Evolutionary conservation across 2,888 invertebrate species (phyloP), one percentile per base, ranked within the genome.

Genomic region (Stramonita haemastoma): DNA sequence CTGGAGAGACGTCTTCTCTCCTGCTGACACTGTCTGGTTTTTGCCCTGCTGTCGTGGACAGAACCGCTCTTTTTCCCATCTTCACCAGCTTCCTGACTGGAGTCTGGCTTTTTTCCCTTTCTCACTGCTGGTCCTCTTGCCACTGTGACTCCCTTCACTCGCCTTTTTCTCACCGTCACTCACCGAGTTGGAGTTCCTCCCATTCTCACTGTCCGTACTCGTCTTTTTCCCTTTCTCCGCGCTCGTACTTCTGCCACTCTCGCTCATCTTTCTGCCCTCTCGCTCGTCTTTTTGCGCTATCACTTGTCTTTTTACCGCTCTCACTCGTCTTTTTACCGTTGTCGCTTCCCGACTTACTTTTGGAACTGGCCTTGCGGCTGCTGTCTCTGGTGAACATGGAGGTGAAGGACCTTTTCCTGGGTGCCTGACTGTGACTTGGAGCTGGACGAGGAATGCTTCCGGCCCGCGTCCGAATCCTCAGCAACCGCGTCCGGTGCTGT

Each of bases 301-400:
- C 46, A 22, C 66, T 26, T 6, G 17, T 32, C 66, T 86, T 66
- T 57, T 34, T 46, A 22, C 81, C 46, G 22, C 36, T 26, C 8
- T 83, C 81, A 66, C 66, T 26, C 22, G n/a, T 29, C n/a, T 73
- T 73, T 73, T 73, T 73, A 1, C 5, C 29, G 17, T 73, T 73
- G 4, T 29, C n/a, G 46, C 81, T 46, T 11, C 60, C 60, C 13
- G 60, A 15, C 2, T 79, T 79, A 15, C 32, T 19, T 32, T 79
- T 79, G 34, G 0, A 11, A 26, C 81, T 83, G 13, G 81, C 19
- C 81, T 83, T 83, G 81, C 46, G 81, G 15, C 79, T 79, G 77
- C 77, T 79, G 77, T 79, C 77, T 79, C 77, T 79, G 22, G 81
- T 26, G n/a, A 83, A 83, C 46, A 83, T 83, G 22, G 81, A 83